Evolutionary conservation across 2,888 invertebrate species (phyloP), one percentile per base, ranked within the genome.

Genomic region (Dione vanillae): DNA sequence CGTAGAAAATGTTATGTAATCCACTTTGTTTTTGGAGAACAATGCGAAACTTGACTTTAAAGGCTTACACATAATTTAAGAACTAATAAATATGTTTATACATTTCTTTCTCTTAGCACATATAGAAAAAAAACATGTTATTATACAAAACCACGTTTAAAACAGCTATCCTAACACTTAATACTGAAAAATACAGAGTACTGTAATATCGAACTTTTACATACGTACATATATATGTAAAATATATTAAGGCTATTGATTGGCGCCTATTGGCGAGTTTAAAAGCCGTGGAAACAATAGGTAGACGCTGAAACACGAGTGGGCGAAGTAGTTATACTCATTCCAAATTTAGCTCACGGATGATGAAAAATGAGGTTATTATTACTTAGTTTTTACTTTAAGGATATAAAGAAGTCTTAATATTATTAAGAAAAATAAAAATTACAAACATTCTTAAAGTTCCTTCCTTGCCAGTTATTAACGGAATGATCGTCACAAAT

Each of bases 211-310:
- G n/a, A 37, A 54, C 54, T 27, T 27, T 2, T 16, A 10, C 9
- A 5, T 52, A 52, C 27, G 12, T 14, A 8, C n/a, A n/a, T 19
- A 19, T 43, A 12, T 41, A 61, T 43, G 10, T 16, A 61, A 27
- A 61, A 37, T 41, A 52, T 52, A 56, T 70, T 64, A 67, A 70
- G 68, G 56, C 67, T 62, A 74, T 70, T 66, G 72, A 74, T 72
- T 70, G 67, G 20, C 65, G 59, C 40, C 47, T 58, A 47, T 62
- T 20, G 45, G 62, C 12, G 72, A 65, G 20, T 59, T 61, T 70
- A 40, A 68, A 72, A 72, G 70, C 67, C 41, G 67, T 54, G 43
- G 67, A 58, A 72, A 72, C 70, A 72, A 70, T 68, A 54, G 51
- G 67, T 68, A 62, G 69, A 69, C 67, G 72, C 72, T 68, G 27